Evolutionary conservation across 2,888 invertebrate species (phyloP), one percentile per base, ranked within the genome.

Genomic region (Drosophila rubida): DNA sequence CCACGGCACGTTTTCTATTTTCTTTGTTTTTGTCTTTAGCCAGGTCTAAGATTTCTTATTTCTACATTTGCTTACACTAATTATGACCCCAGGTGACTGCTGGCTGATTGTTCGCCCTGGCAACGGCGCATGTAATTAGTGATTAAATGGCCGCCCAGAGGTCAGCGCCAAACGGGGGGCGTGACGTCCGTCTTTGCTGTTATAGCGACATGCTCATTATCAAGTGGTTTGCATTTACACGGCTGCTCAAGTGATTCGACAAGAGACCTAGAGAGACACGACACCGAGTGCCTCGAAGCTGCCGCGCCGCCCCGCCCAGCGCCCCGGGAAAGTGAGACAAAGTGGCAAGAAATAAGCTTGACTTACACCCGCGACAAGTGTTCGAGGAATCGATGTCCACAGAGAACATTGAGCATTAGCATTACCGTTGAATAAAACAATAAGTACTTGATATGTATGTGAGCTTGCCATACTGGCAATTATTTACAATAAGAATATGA

Each of bases 51-150:
- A 88, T 80, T 83, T 83, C 78, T 75, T 80, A 48, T 61, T 80
- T 74, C 81, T 80, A 76, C 81, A 86, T 80, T 88, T 87, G 88
- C 88, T 78, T 73, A 80, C 85, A 81, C 87, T 88, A 88, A 84
- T 88, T 88, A 88, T 84, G 84, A 83, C 88, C 87, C 81, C 75
- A 78, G 88, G 88, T 80, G 68, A 70, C 69, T 69, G 59, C 60
- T 50, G 67, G 75, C 51, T 82, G 78, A 70, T 71, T 81, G 79
- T 80, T 76, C 27, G 72, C 77, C 77, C 59, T 66, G 74, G 74
- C 74, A 74, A 51, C 84, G 70, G 65, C 87, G 84, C 85, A 85
- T 79, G 76, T 85, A 85, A 85, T 85, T 85, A 85, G 84, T 85
- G 87, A 81, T 85, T 88, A 88, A 88, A 84, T 85, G 74, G 72